A percentile compares a stretch with the other conserved stretches of the same genome.
Conservation (phyloP, 2,113 vertebrate species). For the Pelvicachromis taeniatus region DNA sequence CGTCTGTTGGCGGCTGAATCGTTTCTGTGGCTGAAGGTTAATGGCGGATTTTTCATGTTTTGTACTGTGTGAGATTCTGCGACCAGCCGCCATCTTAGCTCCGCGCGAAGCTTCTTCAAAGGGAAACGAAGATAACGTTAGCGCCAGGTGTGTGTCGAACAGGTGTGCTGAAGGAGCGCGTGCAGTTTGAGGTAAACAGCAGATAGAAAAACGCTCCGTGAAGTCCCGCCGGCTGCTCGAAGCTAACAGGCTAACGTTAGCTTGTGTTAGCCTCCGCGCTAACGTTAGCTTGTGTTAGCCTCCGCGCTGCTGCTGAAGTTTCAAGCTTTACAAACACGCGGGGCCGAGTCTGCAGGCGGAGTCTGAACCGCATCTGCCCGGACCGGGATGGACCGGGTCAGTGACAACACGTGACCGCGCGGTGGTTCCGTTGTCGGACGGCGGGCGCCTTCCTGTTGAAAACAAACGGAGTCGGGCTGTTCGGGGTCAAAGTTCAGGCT, state of each 20-base stretch:
- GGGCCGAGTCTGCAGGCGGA: background rate
- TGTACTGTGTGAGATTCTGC: background rate
- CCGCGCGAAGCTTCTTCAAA: fast-evolving
- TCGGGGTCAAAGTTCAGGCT: fast-evolving
- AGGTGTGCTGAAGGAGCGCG: background rate
- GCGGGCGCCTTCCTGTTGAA: fast-evolving
- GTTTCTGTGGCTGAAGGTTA: fast-evolving
- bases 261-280: background rate
- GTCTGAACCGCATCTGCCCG: background rate
- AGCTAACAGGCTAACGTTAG: conserved; percentile 12
- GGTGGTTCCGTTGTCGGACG: background rate
- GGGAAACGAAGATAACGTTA: background rate
- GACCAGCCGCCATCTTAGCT: conserved; percentile 30
- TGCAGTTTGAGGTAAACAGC: background rate
- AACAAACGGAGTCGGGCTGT: background rate
- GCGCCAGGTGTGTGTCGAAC: background rate
- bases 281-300: background rate
- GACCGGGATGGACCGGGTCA: background rate
- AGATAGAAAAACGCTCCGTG: background rate
- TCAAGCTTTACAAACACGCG: background rate
- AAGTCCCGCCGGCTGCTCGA: background rate
- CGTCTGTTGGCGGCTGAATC: background rate
- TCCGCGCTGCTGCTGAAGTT: background rate
- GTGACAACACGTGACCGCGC: background rate
- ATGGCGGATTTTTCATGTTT: background rate